Conservation (phyloP, 1,140 invertebrate species). For the Sycophaga agraensis region DNA sequence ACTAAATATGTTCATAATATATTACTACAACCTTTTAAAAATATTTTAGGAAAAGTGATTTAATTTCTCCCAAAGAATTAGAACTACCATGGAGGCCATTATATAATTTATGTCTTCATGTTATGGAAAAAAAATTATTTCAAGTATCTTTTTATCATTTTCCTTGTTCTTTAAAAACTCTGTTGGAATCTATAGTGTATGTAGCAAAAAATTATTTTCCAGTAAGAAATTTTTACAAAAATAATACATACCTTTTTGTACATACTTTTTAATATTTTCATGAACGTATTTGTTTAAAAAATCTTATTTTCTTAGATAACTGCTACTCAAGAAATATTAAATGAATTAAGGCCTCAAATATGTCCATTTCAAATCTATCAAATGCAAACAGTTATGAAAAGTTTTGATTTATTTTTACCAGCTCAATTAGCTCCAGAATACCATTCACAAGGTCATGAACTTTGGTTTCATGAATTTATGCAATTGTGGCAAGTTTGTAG, state of each 20-base stretch:
- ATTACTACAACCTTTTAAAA: slow-evolving; percentile 4
- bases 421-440: slow-evolving; percentile 66
- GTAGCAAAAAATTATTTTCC: slow-evolving; percentile 51
- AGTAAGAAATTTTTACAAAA: slow-evolving; percentile 36
- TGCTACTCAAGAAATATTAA: slow-evolving; percentile 86
- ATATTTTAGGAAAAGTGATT: slow-evolving; percentile 71
- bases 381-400: slow-evolving; percentile 64
- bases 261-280: too few relatives aligned
- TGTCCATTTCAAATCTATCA: slow-evolving; percentile 68
- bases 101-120: slow-evolving; percentile 66
- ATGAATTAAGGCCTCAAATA: slow-evolving; percentile 76
- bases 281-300: too few relatives aligned
- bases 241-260: too few relatives aligned
- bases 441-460: slow-evolving; percentile 65
- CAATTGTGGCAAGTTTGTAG: slow-evolving; percentile 74
- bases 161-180: slow-evolving; percentile 52
- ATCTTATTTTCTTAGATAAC: slow-evolving; percentile 45
- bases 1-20: background rate
- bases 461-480: slow-evolving; percentile 87
- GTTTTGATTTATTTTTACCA: slow-evolving; percentile 78
- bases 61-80: slow-evolving; percentile 79
- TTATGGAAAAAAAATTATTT: slow-evolving; percentile 55
- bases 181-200: slow-evolving; percentile 41
- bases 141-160: slow-evolving; percentile 67
- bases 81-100: slow-evolving; percentile 84